phyloP scores from a whole-genome alignment of 2,113 vertebrate genomes.

The Amazona vittata region DNA sequence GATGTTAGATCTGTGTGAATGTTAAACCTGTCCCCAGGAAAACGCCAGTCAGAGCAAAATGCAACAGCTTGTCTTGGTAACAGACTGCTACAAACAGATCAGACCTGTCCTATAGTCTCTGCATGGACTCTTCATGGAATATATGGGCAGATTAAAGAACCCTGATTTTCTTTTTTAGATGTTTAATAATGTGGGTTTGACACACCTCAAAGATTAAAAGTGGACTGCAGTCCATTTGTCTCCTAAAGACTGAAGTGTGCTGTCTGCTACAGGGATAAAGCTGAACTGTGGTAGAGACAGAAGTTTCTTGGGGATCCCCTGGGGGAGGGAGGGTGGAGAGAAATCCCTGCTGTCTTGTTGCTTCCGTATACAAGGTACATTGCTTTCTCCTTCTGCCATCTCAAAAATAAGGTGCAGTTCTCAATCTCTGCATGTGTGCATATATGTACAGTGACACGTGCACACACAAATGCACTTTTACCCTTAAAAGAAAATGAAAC shows the following conservation, averaged over 20 bases:
- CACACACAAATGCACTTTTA: neutral
- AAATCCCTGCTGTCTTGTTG: neutral
- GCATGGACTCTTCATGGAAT: neutral
- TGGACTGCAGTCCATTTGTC: slow-evolving; percentile 33
- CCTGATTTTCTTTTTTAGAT: slow-evolving; percentile 5
- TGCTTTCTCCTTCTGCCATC: neutral
- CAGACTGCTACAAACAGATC: neutral
- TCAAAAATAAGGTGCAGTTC: neutral
- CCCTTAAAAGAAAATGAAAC: neutral
- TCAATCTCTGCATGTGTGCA: neutral
- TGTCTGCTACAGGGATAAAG: slow-evolving; percentile 39
- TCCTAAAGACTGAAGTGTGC: slow-evolving; percentile 6
- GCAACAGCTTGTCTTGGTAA: neutral
- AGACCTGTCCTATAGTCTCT: neutral
- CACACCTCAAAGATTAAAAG: slow-evolving; percentile 55
- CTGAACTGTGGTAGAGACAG: slow-evolving; percentile 17
- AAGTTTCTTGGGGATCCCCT: slow-evolving; percentile 5
- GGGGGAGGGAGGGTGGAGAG: neutral
- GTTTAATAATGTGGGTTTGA: slow-evolving; percentile 16
- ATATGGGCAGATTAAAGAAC: slow-evolving; percentile 2
- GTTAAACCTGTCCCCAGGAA: neutral
- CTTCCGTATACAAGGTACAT: neutral
- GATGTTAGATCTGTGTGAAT: neutral
- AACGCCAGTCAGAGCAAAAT: neutral
- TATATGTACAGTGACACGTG: accelerated